These are phyloP conservation scores for Branchellion lobata DNA, from an alignment of 2,888 invertebrate genomes.

Conservation along the genomic window DNA sequence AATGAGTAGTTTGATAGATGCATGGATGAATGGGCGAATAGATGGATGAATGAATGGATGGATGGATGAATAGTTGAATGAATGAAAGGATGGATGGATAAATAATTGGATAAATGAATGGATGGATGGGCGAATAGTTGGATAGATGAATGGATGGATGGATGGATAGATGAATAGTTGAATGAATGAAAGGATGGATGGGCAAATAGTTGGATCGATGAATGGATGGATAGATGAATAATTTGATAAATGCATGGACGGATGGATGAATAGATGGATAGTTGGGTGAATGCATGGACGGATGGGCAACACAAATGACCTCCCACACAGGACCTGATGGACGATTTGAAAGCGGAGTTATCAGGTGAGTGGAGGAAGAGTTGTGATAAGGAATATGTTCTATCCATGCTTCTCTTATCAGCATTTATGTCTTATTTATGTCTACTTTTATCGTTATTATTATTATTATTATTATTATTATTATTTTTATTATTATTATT, in stretches of 20 bases:
- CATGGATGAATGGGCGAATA: not conserved
- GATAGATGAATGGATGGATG: too few species aligned
- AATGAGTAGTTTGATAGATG: not conserved
- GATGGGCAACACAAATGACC: too few species aligned
- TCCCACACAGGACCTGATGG: conserved; percentile 16
- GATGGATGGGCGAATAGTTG: too few species aligned
- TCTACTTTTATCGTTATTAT: not conserved
- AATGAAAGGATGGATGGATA: conserved; percentile 12
- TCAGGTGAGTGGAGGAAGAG: too few species aligned
- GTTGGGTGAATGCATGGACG: too few species aligned
- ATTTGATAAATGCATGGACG: not conserved
- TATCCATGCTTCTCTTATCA: not conserved
- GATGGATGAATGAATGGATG: too few species aligned
- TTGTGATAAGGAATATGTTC: too few species aligned
- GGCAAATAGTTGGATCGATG: too few species aligned
- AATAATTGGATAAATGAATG: too few species aligned
- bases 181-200: too few species aligned
- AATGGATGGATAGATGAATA: not conserved
- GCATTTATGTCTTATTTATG: not conserved
- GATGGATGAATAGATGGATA: not conserved
- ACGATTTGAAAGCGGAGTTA: conserved; percentile 26
- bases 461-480: not conserved
- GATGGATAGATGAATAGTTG: too few species aligned
- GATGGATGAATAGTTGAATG: too few species aligned
- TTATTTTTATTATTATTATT: not conserved